phyloP scores from a whole-genome alignment of 53 echinoderm and acorn worm species.

The Actinopyga echinites region DNA sequence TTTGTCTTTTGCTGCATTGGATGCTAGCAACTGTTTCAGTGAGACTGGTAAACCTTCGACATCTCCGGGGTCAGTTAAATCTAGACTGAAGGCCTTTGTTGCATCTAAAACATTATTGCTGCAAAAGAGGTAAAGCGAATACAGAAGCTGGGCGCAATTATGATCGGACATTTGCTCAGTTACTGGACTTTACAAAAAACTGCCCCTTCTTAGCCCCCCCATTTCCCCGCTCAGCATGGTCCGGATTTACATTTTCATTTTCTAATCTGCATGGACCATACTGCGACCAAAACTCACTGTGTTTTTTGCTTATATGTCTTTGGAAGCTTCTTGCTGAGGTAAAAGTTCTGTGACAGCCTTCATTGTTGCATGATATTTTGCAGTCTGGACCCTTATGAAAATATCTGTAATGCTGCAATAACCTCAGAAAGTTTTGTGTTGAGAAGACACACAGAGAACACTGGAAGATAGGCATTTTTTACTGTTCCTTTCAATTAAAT shows the following conservation, averaged over 20 bases:
- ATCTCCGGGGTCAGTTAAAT: constrained; percentile 65
- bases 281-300: neutral
- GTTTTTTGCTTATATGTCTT: neutral
- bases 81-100: constrained; percentile 75
- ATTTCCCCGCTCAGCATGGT: neutral
- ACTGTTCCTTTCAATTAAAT: no score
- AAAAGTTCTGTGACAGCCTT: neutral
- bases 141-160: neutral
- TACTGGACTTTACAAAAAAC: neutral
- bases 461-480: neutral
- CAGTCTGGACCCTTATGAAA: neutral
- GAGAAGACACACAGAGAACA: neutral
- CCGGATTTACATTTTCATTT: neutral
- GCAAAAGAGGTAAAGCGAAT: constrained; percentile 3
- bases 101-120: constrained; percentile 97
- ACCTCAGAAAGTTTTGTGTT: neutral
- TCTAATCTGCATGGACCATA: neutral
- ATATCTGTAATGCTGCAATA: neutral
- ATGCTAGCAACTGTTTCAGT: constrained; percentile 77
- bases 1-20: constrained; percentile 53
- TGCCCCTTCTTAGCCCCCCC: neutral
- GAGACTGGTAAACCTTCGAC: constrained; percentile 77
- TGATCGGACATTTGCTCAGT: neutral
- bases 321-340: neutral
- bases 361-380: neutral